phyloP scores from a whole-genome alignment of 2,888 invertebrate genomes.

The Lochmaea capreae region DNA sequence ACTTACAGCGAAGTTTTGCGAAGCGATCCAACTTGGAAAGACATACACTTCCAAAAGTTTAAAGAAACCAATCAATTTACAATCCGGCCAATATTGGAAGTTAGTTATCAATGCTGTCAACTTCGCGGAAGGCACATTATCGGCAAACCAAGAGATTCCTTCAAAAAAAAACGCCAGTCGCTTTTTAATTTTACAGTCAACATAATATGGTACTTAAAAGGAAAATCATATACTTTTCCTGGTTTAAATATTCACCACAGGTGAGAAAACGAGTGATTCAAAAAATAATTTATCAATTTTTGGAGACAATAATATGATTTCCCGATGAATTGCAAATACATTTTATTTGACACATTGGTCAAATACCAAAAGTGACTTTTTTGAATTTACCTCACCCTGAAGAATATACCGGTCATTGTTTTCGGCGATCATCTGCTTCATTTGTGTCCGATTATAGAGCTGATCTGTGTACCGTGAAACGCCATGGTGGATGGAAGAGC shows the following conservation, averaged over 20 bases:
- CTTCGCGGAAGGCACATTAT: conserved; percentile 19
- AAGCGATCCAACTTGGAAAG: neutral
- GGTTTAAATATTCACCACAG: neutral
- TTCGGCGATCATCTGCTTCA: too few relatives aligned
- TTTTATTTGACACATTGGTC: too few relatives aligned
- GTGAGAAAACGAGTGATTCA: neutral
- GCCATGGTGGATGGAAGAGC: too few relatives aligned
- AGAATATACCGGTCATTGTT: too few relatives aligned
- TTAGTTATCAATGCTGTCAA: conserved; percentile 12
- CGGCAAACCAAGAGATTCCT: conserved; percentile 19
- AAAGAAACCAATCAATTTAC: conserved; percentile 1
- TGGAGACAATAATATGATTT: too few relatives aligned
- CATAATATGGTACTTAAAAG: neutral
- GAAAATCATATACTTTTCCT: neutral
- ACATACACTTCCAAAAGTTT: neutral
- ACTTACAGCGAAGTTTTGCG: neutral
- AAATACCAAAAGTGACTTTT: too few relatives aligned
- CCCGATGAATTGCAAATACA: too few relatives aligned
- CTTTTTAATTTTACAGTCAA: conserved; percentile 13
- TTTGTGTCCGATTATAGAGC: too few relatives aligned
- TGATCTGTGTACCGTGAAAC: too few relatives aligned
- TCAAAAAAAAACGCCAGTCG: neutral
- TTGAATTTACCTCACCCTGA: too few relatives aligned
- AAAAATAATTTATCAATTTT: too few relatives aligned
- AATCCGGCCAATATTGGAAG: conserved; percentile 9